phyloP scores from a whole-genome alignment of 2,113 vertebrate genomes.

The Nestor notabilis region DNA sequence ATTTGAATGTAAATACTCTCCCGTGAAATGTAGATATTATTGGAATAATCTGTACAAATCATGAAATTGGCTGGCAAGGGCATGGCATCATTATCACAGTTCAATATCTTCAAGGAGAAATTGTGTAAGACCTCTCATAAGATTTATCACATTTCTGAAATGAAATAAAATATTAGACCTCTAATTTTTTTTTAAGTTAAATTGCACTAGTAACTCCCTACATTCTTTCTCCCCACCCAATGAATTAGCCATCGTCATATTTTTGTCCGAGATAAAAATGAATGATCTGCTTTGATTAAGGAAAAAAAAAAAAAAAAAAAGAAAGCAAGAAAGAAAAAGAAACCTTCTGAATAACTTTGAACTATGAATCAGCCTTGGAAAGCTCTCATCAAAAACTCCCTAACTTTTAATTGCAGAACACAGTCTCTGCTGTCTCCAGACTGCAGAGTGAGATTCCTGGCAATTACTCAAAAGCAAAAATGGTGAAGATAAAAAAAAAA shows the following conservation, averaged over 20 bases:
- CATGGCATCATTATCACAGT: background rate
- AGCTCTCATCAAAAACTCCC: constrained; percentile 50
- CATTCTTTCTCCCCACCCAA: background rate
- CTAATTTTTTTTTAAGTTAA: constrained; percentile 3
- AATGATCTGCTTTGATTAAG: constrained; percentile 41
- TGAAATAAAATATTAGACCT: constrained; percentile 42
- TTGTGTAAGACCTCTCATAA: background rate
- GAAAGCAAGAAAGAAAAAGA: background rate
- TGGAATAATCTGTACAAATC: constrained; percentile 68
- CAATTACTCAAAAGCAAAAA: constrained; percentile 20
- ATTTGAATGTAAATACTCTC: constrained; percentile 53
- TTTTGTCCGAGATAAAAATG: constrained; percentile 55
- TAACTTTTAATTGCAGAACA: constrained; percentile 46
- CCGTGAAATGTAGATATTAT: constrained; percentile 57
- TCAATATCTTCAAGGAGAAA: constrained; percentile 53
- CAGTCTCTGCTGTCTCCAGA: constrained; percentile 9
- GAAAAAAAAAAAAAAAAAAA: background rate
- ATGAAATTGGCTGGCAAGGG: constrained; percentile 43
- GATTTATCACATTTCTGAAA: constrained; percentile 46
- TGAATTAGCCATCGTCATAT: constrained; percentile 24
- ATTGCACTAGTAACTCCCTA: background rate
- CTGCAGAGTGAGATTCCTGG: background rate
- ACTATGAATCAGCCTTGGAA: constrained; percentile 41
- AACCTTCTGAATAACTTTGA: constrained; percentile 44
- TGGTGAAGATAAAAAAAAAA: background rate